Evolutionary conservation across 2,113 vertebrate species (phyloP).

Genomic region (Odocoileus virginianus): DNA sequence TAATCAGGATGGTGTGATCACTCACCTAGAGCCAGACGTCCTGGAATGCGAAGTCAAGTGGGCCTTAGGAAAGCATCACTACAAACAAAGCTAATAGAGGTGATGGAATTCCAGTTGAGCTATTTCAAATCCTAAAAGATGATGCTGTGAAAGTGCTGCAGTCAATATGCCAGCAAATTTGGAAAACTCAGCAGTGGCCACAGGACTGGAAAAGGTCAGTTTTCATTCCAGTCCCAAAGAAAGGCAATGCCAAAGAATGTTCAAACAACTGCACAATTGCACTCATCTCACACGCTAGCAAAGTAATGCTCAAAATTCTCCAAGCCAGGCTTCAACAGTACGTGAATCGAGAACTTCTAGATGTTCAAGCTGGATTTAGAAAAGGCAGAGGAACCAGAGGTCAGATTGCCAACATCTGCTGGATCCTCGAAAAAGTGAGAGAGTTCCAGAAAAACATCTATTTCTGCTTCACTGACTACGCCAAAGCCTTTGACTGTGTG

Average conservation of each 20-base stretch:
- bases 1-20: not conserved
- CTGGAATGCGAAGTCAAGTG: not conserved
- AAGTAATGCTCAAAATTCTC: too few relatives aligned
- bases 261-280: accelerated
- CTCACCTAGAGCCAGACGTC: not conserved
- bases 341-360: too few relatives aligned
- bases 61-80: not conserved
- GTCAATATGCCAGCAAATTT: not conserved
- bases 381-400: too few relatives aligned
- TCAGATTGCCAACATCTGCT: too few relatives aligned
- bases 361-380: too few relatives aligned
- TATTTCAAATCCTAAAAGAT: not conserved
- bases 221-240: not conserved
- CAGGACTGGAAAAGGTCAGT: not conserved
- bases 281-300: not conserved
- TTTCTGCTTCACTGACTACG: too few relatives aligned
- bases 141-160: not conserved
- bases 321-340: too few relatives aligned
- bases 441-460: too few relatives aligned
- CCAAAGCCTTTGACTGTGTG: too few relatives aligned
- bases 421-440: too few relatives aligned
- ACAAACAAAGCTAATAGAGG: accelerated
- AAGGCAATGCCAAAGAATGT: not conserved
- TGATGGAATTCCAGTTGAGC: not conserved
- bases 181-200: not conserved